Base-by-base conservation (phyloP, 2,797 vertebrate species). In the Chelonia mydas region DNA sequence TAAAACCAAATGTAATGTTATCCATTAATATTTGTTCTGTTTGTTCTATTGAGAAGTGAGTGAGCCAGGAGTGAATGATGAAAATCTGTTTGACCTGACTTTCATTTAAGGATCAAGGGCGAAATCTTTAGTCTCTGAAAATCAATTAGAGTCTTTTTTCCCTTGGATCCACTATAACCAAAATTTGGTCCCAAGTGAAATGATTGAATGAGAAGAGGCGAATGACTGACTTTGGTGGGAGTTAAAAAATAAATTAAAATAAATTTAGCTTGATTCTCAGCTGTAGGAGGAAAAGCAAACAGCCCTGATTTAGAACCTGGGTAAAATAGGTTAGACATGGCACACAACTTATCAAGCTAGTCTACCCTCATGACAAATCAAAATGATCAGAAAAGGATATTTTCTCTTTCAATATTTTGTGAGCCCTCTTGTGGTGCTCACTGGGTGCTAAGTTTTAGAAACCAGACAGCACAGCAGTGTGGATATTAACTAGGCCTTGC, bases 321-420 rank as follows among this genome's bases (percentile, higher is more conserved):
- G 7, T 77, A 53, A 78, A 82, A 80, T 17, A 6, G 50, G 16
- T 23, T 85, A 57, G 41, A 54, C 61, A 49, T 86, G 77, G 72
- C 25, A 3, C 41, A 45, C 10, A 23, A 45, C 37, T 74, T 74
- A 45, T 74, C 11, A 74, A 47, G 45, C 41, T 47, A 23, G 11
- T 37, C 41, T 53, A 2, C 2, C 7, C 47, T 53, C 51, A 78
- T 31, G 19, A 41, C 11, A 55, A 65, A 50, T 6, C 7, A 88
- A 17, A 68, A 49, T 27, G 21, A 23, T 11, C 68, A n/a, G 31
- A 54, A 59, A 49, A 45, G 13, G 9, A 3, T 0, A 2, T 27
- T 83, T 2, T 6, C 81, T 28, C 53, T 76, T 5, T 6, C 1
- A 1, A 0, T 45, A 0, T 11, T 78, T 54, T 49, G 3, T 57